Base-by-base conservation (phyloP, 2,113 vertebrate genomes). In the Prolemur simus region DNA sequence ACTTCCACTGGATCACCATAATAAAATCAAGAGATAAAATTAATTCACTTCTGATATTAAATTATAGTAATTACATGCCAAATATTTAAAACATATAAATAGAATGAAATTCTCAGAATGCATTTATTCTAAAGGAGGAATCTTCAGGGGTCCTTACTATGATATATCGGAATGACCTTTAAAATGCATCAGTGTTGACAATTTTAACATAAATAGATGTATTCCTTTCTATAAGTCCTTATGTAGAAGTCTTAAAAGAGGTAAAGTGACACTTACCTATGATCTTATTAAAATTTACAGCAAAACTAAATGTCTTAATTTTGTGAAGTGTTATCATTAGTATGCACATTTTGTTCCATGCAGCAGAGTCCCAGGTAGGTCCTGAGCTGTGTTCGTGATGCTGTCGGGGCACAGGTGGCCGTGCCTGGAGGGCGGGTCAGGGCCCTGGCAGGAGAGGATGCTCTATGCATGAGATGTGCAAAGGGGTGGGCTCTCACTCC, bases 381-480 rank as follows among this genome's bases (percentile, higher is more conserved):
- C 32, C 47, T 66, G 37, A 74, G 8, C 7, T 56, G 21, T 29
- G 4, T 32, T 54, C 4, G 7, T 8, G 32, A 76, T 37, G 45
- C n/a, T 54, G 45, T 84, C 34, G 32, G 58, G 3, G 23, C 2
- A 76, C 58, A 18, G 34, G 1, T 1, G 18, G n/a, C 25, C 32
- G 15, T 21, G 21, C 5, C 6, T 60, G 29, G 32, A 52, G 29
- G 47, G 58, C 23, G 12, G 23, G 3, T 29, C 11, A 0, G 10
- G 29, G 34, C 3, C 4, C 27, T 14, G n/a, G 5, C 0, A 1
- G 45, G 34, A 6, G 2, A 66, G 45, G 6, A 5, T 23, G 47
- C 87, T 47, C 11, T 6, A 25, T 3, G 15, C 25, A 32, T 56
- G 21, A 84, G 58, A 66, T 12, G 32, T 7, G 32, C 68, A 37